Evolutionary conservation across 2,797 vertebrate genomes (phyloP).

Genomic region (Enteromius paludinosus): DNA sequence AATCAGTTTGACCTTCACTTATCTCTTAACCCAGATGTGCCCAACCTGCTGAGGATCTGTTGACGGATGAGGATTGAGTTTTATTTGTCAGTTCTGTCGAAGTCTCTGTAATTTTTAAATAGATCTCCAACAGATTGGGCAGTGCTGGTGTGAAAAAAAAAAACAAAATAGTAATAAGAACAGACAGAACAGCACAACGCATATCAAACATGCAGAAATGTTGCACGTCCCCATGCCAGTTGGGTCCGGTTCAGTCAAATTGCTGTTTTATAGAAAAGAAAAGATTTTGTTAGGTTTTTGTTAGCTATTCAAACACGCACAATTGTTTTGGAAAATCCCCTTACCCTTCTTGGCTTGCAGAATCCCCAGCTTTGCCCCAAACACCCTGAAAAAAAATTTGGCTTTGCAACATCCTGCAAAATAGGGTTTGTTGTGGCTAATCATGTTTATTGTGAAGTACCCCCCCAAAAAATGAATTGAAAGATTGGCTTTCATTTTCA

Average conservation of each 20-base stretch:
- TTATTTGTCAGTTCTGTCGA: slow-evolving; percentile 26
- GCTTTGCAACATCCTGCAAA: neutral
- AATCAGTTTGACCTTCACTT: slow-evolving; percentile 40
- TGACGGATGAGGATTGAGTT: slow-evolving; percentile 19
- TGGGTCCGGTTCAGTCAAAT: neutral
- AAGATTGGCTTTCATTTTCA: neutral
- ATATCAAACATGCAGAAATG: neutral
- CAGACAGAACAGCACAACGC: neutral
- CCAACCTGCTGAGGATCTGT: slow-evolving; percentile 8
- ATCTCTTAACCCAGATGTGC: slow-evolving; percentile 13
- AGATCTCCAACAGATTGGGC: neutral
- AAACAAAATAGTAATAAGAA: neutral
- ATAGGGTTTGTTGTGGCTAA: neutral
- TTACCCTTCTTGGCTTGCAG: slow-evolving; percentile 13
- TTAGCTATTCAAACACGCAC: slow-evolving; percentile 7
- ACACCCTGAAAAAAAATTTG: slow-evolving; percentile 9
- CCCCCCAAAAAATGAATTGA: neutral
- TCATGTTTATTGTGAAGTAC: neutral
- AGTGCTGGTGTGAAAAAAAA: neutral
- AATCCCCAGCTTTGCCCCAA: slow-evolving; percentile 15
- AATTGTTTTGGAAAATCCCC: slow-evolving; percentile 18
- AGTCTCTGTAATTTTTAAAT: slow-evolving; percentile 5
- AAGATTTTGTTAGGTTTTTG: slow-evolving; percentile 6
- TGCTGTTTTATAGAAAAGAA: neutral
- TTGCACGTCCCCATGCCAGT: neutral